Evolutionary conservation across 2,113 vertebrate species (phyloP).

Genomic region (Myotis davidii): DNA sequence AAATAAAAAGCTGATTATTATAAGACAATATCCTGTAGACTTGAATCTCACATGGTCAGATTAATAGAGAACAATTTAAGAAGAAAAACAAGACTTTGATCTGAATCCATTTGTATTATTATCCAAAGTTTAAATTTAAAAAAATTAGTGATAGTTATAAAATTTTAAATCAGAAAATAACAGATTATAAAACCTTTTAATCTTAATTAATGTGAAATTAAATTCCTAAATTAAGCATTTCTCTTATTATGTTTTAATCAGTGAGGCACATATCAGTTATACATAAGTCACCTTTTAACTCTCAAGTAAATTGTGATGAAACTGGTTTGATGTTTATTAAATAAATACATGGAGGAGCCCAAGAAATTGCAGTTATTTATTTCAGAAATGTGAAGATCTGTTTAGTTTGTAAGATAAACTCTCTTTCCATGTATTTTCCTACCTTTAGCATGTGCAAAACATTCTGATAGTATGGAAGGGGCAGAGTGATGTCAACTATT

Average conservation of each 20-base stretch:
- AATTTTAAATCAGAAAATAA: slow-evolving; percentile 12
- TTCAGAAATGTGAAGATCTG: background rate
- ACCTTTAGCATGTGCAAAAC: background rate
- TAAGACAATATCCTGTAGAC: slow-evolving; percentile 78
- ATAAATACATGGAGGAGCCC: background rate
- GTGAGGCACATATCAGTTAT: background rate
- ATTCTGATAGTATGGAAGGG: background rate
- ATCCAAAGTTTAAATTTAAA: slow-evolving; percentile 65
- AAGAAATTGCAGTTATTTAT: background rate
- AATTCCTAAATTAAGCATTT: background rate
- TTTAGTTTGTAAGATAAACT: background rate
- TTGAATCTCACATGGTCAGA: background rate
- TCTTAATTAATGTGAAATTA: slow-evolving; percentile 52
- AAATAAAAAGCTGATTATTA: slow-evolving; percentile 80
- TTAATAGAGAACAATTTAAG: slow-evolving; percentile 70
- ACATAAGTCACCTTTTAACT: background rate
- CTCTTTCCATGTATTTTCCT: background rate
- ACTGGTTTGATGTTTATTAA: background rate
- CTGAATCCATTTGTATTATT: slow-evolving; percentile 60
- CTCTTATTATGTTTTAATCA: background rate
- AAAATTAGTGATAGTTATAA: slow-evolving; percentile 41
- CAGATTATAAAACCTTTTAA: background rate
- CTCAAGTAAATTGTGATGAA: background rate
- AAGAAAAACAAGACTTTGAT: slow-evolving; percentile 61
- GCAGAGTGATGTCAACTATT: background rate